Percentiles rank a stretch among this genome's conserved stretches.
phyloP scores from a whole-genome alignment of 2,888 invertebrate species.

The Apamea anceps region DNA sequence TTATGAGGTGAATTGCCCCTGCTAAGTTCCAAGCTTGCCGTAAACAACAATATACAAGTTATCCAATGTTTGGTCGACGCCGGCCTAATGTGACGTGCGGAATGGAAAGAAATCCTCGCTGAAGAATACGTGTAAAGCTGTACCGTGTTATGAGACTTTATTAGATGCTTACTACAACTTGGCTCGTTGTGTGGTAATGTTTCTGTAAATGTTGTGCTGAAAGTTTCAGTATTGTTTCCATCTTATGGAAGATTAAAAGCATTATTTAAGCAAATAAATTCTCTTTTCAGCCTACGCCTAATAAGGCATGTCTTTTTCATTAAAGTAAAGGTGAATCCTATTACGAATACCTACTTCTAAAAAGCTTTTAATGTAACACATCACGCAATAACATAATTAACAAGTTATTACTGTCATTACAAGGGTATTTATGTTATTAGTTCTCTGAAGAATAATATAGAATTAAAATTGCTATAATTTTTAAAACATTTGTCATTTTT shows the following conservation, averaged over 20 bases:
- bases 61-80: constrained; percentile 81
- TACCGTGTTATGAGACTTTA: constrained; percentile 78
- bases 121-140: constrained; percentile 80
- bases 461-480: constrained; percentile 21
- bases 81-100: constrained; percentile 82
- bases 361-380: constrained; percentile 68
- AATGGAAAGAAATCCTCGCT: constrained; percentile 81
- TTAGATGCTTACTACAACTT: constrained; percentile 74
- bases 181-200: constrained; percentile 58
- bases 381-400: constrained; percentile 81
- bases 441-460: constrained; percentile 28
- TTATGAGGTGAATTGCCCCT: constrained; percentile 87
- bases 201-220: constrained; percentile 39
- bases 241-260: constrained; percentile 42
- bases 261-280: constrained; percentile 15
- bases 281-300: background rate
- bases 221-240: constrained; percentile 31
- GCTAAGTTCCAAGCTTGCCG: constrained; percentile 86
- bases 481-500: constrained; percentile 21
- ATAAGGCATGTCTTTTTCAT: constrained; percentile 28
- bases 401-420: constrained; percentile 72
- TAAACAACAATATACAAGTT: constrained; percentile 89
- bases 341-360: constrained; percentile 36
- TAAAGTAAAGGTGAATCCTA: constrained; percentile 47
- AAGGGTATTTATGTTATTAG: constrained; percentile 37